phyloP scores from a whole-genome alignment of 2,888 invertebrate genomes.

The Polydesmus complanatus region DNA sequence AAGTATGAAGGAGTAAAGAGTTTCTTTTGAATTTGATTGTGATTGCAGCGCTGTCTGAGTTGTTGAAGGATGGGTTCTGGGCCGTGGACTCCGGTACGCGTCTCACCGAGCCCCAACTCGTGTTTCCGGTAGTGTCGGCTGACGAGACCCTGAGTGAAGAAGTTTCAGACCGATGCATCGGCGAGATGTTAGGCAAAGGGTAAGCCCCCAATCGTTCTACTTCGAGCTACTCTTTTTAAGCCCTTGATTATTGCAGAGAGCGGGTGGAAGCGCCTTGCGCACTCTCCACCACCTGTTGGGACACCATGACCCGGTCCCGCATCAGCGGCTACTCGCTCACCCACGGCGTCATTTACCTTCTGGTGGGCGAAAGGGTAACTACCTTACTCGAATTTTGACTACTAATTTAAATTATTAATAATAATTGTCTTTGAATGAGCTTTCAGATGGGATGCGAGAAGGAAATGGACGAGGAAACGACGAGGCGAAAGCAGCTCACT shows the following conservation, averaged over 20 bases:
- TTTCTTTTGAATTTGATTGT: too few species aligned
- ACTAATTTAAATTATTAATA: not conserved
- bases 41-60: not conserved
- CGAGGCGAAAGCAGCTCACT: not conserved
- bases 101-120: not conserved
- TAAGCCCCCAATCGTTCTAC: not conserved
- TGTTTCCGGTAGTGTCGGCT: not conserved
- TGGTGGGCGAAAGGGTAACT: constrained; percentile 8
- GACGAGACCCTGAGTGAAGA: not conserved
- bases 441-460: not conserved
- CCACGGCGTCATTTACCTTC: constrained; percentile 12
- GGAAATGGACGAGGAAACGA: not conserved
- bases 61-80: not conserved
- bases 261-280: not conserved
- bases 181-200: not conserved
- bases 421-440: not conserved
- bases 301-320: not conserved
- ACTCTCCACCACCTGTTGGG: constrained; percentile 4
- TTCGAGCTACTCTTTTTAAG: too few species aligned
- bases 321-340: constrained; percentile 6
- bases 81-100: not conserved
- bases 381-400: not conserved
- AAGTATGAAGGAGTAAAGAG: too few species aligned
- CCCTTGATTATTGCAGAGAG: too few species aligned
- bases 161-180: not conserved